Evolutionary conservation across 2,888 invertebrate genomes (phyloP).

Genomic region (Caenorhabditis japonica): DNA sequence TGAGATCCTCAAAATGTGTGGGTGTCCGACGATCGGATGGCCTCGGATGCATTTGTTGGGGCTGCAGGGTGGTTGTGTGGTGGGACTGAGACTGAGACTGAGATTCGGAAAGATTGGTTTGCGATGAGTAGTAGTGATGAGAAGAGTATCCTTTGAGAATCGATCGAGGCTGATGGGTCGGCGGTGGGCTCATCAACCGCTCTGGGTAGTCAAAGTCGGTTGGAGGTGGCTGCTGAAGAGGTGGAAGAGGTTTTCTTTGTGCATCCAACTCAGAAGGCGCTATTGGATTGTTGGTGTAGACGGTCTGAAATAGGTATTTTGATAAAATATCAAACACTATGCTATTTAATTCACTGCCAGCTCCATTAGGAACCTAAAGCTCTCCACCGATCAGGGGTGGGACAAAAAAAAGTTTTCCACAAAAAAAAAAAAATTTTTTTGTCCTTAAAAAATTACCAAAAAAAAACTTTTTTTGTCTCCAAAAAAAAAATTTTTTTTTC

Average conservation of each 20-base stretch:
- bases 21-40: conserved; percentile 54
- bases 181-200: conserved; percentile 72
- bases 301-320: conserved; percentile 22
- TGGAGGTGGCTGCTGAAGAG: conserved; percentile 3
- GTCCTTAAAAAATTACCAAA: too few relatives aligned
- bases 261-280: conserved; percentile 38
- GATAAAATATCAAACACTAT: neutral
- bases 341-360: too few relatives aligned
- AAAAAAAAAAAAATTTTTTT: too few relatives aligned
- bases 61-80: conserved; percentile 19
- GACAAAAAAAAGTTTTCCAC: too few relatives aligned
- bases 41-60: conserved; percentile 57
- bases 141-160: conserved; percentile 58
- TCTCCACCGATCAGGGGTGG: too few relatives aligned
- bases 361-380: too few relatives aligned
- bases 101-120: conserved; percentile 30
- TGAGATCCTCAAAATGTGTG: conserved; percentile 64
- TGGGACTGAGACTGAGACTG: conserved; percentile 4
- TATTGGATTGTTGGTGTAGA: conserved; percentile 58
- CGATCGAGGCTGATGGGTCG: conserved; percentile 58
- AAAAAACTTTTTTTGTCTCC: too few relatives aligned
- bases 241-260: conserved; percentile 29
- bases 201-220: conserved; percentile 65
- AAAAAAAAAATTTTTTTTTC: too few relatives aligned
- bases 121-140: conserved; percentile 31